Conservation (phyloP, 1,140 invertebrate species). For the Platorchestia sp. region DNA sequence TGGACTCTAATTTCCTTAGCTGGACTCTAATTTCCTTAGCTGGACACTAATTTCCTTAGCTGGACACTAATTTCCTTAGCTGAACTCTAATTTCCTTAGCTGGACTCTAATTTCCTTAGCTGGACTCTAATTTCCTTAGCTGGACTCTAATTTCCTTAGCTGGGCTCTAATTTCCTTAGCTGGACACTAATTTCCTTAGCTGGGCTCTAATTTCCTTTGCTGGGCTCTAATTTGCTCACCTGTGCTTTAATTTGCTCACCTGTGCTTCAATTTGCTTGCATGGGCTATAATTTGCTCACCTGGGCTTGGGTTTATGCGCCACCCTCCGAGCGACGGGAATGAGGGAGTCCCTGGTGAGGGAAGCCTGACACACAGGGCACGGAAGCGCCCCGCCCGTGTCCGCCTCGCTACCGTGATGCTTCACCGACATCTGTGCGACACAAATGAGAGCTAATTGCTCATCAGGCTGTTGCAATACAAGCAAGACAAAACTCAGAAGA, state of each 20-base stretch:
- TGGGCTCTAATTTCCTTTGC: no score
- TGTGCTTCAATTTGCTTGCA: no score
- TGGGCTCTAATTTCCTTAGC: background rate
- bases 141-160: background rate
- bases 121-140: background rate
- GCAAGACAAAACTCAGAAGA: no score
- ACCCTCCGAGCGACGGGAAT: constrained; percentile 71
- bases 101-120: background rate
- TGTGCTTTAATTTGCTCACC: no score
- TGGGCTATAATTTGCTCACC: constrained; percentile 47
- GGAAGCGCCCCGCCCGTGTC: constrained; percentile 69
- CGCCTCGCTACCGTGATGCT: constrained; percentile 61
- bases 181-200: no score
- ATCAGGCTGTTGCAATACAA: no score
- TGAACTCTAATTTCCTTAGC: background rate
- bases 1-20: no score
- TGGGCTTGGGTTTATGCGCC: constrained; percentile 70
- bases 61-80: constrained; percentile 58
- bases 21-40: no score
- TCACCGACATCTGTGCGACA: constrained; percentile 66
- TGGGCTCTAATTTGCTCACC: no score
- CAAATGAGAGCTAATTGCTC: no score
- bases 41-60: constrained; percentile 41
- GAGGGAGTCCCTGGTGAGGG: constrained; percentile 73
- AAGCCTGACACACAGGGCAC: constrained; percentile 75